phyloP scores from a whole-genome alignment of 2,888 invertebrate genomes.

The Endomychus coccineus region DNA sequence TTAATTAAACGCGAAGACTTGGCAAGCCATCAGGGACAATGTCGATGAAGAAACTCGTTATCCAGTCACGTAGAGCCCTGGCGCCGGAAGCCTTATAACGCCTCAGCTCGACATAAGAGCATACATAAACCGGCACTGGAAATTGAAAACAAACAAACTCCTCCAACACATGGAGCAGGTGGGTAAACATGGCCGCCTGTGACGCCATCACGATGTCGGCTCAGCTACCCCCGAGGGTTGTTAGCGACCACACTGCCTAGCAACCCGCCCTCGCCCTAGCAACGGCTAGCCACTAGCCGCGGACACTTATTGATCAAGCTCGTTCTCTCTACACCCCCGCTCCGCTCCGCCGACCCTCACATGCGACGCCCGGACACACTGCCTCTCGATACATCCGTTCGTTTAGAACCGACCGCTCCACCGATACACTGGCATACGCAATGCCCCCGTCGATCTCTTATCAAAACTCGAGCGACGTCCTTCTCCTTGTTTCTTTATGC shows the following conservation, averaged over 20 bases:
- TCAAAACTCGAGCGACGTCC: no score
- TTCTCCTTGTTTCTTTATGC: no score
- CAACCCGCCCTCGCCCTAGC: constrained; percentile 48
- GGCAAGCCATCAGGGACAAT: no score
- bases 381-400: constrained; percentile 33
- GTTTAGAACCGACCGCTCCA: no score
- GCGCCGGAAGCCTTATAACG: constrained; percentile 10
- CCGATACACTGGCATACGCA: no score
- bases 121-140: constrained; percentile 28
- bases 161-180: constrained; percentile 40
- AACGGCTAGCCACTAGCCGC: constrained; percentile 49
- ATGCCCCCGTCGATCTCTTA: no score
- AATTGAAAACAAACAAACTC: constrained; percentile 43
- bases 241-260: constrained; percentile 49
- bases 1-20: no score
- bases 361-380: constrained; percentile 24
- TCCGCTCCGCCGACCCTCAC: constrained; percentile 19
- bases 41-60: background rate
- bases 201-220: constrained; percentile 42
- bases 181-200: constrained; percentile 45
- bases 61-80: constrained; percentile 1
- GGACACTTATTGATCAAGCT: constrained; percentile 47
- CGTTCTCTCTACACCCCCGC: constrained; percentile 21
- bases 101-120: constrained; percentile 28
- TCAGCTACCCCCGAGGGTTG: constrained; percentile 45